These are phyloP conservation scores for Hirtodrosophila confusa DNA, from an alignment of 2,888 invertebrate genomes.

Conservation along the genomic window DNA sequence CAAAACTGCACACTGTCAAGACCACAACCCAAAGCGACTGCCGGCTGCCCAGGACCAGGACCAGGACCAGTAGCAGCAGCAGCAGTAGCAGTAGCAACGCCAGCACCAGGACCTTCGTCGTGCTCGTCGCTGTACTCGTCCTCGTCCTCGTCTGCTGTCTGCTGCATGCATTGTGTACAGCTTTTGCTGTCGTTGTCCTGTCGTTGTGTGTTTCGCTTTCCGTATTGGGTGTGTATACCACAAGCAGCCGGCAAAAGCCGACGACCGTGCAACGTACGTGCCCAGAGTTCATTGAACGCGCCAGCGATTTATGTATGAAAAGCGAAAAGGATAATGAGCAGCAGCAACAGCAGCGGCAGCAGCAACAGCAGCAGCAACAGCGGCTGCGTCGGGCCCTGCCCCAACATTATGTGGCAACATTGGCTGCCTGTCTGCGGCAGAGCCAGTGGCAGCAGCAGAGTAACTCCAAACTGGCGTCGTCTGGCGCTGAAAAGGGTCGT, in stretches of 20 bases:
- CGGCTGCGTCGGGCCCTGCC: constrained; percentile 63
- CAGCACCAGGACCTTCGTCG: constrained; percentile 62
- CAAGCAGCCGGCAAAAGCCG: constrained; percentile 69
- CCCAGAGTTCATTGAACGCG: constrained; percentile 74
- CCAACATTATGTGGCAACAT: constrained; percentile 59
- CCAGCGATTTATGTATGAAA: constrained; percentile 81
- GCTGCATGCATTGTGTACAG: constrained; percentile 37
- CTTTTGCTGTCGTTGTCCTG: constrained; percentile 67
- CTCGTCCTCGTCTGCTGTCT: constrained; percentile 22
- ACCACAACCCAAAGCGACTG: constrained; percentile 67
- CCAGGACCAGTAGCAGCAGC: constrained; percentile 14
- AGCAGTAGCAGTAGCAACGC: too few relatives aligned
- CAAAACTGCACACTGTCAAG: constrained; percentile 76
- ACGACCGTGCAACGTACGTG: constrained; percentile 78
- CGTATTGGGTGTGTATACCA: constrained; percentile 82
- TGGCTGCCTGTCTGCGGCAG: constrained; percentile 26
- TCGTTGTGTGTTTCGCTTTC: constrained; percentile 81
- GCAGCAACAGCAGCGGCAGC: constrained; percentile 44
- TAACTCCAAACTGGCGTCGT: constrained; percentile 54
- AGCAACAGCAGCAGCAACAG: constrained; percentile 7
- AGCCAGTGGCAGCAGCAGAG: not conserved
- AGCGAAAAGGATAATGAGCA: constrained; percentile 82
- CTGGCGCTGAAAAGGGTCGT: constrained; percentile 80
- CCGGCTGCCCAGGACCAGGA: constrained; percentile 43
- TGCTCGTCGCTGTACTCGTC: constrained; percentile 24